These are phyloP conservation scores for Botia almorhae DNA, from an alignment of 2,797 vertebrate genomes.

Conservation along the genomic window DNA sequence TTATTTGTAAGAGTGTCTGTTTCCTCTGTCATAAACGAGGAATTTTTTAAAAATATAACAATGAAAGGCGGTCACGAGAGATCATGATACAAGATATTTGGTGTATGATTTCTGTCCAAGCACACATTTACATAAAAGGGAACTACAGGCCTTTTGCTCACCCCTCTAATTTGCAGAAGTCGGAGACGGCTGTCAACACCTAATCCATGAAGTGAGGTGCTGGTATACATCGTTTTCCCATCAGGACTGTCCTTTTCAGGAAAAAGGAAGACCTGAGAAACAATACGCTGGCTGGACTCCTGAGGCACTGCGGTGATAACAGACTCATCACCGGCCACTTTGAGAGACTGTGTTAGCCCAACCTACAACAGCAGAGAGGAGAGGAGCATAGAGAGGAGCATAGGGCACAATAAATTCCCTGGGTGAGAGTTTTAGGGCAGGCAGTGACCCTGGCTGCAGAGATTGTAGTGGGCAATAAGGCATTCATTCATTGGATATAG, in stretches of 20 bases:
- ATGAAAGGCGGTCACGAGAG: no score
- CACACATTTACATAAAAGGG: slow-evolving; percentile 53
- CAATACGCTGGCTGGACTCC: slow-evolving; percentile 68
- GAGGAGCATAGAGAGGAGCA: slow-evolving; percentile 13
- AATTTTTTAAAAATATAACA: no score
- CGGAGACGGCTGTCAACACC: slow-evolving; percentile 53
- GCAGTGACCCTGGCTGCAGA: slow-evolving; percentile 12
- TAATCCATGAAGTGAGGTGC: slow-evolving; percentile 28
- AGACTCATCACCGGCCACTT: slow-evolving; percentile 66
- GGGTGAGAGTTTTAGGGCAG: slow-evolving; percentile 22
- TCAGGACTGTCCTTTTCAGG: slow-evolving; percentile 69
- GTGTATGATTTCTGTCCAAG: slow-evolving; percentile 49
- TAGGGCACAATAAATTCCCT: slow-evolving; percentile 20
- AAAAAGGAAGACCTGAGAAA: slow-evolving; percentile 81
- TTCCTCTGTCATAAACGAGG: no score
- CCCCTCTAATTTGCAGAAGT: slow-evolving; percentile 43
- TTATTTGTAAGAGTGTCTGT: no score
- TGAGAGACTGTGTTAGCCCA: slow-evolving; percentile 60
- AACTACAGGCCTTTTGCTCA: slow-evolving; percentile 59
- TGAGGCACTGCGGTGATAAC: slow-evolving; percentile 66
- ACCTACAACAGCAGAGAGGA: not conserved
- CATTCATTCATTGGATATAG: not conserved
- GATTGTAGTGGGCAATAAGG: not conserved
- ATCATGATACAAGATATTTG: not conserved
- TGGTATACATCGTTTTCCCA: slow-evolving; percentile 52